Evolutionary conservation across 2,113 vertebrate genomes (phyloP), one percentile per base, ranked within the genome.

Genomic region (Leucopsar rothschildi): DNA sequence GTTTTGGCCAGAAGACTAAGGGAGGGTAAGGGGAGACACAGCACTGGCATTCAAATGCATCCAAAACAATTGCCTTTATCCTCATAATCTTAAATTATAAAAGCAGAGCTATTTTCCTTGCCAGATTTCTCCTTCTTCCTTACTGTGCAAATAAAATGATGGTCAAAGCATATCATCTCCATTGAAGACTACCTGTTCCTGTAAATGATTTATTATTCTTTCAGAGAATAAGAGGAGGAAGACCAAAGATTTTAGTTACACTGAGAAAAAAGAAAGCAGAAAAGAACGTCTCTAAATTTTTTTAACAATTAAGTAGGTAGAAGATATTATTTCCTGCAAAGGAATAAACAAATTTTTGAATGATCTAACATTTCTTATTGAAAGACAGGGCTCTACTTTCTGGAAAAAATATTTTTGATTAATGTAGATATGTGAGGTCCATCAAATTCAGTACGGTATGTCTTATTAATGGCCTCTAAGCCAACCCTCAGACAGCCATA

Each of bases 381-480:
- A 92, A 92, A 82, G 95, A 59, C 13, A 72, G 24, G 16, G 24
- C 35, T 79, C 9, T 37, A 24, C 7, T 86, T 95, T 73, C 31
- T 69, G 64, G n/a, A 86, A 87, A 17, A 21, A 77, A 82, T 24
- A 40, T 31, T 84, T 83, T 92, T 80, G 4, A 79, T 82, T 69
- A 92, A 95, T 77, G 39, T 29, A n/a, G 18, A 7, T 82, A 39
- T 66, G 44, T 57, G 92, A 91, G 24, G 13, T 86, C 72, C 71
- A 69, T 77, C 69, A 91, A 39, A 95, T 88, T 89, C 59, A n/a
- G 37, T 91, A 44, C 24, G 61, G 21, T 91, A 60, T 88, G 18
- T 94, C 88, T 91, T 95, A 57, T 49, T 95, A 88, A 92, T 73
- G 55, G 59, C 39, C 13, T 79, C 55, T 37, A 69, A 71, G 13